Evolutionary conservation across 2,797 vertebrate species (phyloP).

Genomic region (Sphenodon punctatus): DNA sequence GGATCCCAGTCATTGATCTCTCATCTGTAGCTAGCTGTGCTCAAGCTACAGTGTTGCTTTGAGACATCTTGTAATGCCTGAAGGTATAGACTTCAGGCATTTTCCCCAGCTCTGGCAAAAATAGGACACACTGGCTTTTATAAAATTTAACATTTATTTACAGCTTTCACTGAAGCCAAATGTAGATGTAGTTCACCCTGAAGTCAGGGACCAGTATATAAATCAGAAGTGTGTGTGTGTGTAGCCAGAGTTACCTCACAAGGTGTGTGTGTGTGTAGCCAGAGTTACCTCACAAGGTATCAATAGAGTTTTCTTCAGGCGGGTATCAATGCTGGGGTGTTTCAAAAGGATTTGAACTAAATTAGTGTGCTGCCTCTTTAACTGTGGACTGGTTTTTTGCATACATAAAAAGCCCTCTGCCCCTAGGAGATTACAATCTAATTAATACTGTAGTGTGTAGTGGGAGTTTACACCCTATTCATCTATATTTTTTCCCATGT

Average conservation of each 20-base stretch:
- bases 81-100: slow-evolving; percentile 40
- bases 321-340: too few species aligned
- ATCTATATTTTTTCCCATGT: not conserved
- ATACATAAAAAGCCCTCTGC: too few species aligned
- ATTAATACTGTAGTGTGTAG: fast-evolving
- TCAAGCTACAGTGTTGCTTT: not conserved
- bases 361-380: too few species aligned
- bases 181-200: too few species aligned
- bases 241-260: too few species aligned
- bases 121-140: not conserved
- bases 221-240: too few species aligned
- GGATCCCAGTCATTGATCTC: slow-evolving; percentile 19
- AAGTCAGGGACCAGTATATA: too few species aligned
- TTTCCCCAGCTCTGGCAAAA: not conserved
- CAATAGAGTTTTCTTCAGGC: too few species aligned
- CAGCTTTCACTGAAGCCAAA: not conserved
- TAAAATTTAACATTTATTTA: not conserved
- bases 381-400: too few species aligned
- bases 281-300: too few species aligned
- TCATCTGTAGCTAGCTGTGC: not conserved
- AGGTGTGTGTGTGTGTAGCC: too few species aligned
- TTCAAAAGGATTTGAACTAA: too few species aligned
- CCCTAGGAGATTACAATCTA: fast-evolving
- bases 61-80: slow-evolving; percentile 33
- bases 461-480: not conserved